phyloP scores from a whole-genome alignment of 2,797 vertebrate species.

The Poecilia picta region DNA sequence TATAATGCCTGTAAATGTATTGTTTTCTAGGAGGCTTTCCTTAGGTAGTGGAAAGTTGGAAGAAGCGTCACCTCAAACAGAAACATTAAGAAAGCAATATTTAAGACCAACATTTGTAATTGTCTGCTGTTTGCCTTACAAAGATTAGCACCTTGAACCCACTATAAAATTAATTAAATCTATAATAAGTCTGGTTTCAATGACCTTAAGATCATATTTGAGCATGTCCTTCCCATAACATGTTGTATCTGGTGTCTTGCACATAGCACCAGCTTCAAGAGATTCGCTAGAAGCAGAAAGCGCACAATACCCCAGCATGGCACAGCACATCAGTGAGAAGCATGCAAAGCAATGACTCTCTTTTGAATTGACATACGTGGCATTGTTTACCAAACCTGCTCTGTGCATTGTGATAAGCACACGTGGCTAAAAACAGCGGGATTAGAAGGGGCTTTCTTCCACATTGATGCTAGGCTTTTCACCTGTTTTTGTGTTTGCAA shows the following conservation, averaged over 20 bases:
- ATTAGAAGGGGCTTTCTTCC: slow-evolving; percentile 54
- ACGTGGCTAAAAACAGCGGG: slow-evolving; percentile 56
- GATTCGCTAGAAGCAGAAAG: slow-evolving; percentile 39
- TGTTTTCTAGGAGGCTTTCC: not conserved
- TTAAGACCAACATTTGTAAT: not conserved
- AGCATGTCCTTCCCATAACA: slow-evolving; percentile 27
- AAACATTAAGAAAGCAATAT: not conserved
- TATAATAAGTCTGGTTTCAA: slow-evolving; percentile 9
- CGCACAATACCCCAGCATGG: slow-evolving; percentile 39
- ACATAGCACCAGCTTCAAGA: slow-evolving; percentile 34
- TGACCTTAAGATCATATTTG: slow-evolving; percentile 15
- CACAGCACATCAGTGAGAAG: slow-evolving; percentile 28
- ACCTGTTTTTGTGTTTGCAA: slow-evolving; percentile 51
- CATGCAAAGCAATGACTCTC: slow-evolving; percentile 50
- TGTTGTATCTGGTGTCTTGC: slow-evolving; percentile 23
- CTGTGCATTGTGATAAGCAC: slow-evolving; percentile 63
- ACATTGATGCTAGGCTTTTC: slow-evolving; percentile 34
- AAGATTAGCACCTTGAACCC: not conserved
- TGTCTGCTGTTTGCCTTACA: not conserved
- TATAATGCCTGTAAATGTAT: not conserved
- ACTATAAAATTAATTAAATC: slow-evolving; percentile 12
- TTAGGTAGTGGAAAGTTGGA: not conserved
- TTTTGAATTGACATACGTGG: slow-evolving; percentile 56
- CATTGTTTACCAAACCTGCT: slow-evolving; percentile 59
- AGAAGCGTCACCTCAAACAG: not conserved